Base-by-base conservation (phyloP, 2,888 invertebrate genomes). In the Dolomedes plantarius region DNA sequence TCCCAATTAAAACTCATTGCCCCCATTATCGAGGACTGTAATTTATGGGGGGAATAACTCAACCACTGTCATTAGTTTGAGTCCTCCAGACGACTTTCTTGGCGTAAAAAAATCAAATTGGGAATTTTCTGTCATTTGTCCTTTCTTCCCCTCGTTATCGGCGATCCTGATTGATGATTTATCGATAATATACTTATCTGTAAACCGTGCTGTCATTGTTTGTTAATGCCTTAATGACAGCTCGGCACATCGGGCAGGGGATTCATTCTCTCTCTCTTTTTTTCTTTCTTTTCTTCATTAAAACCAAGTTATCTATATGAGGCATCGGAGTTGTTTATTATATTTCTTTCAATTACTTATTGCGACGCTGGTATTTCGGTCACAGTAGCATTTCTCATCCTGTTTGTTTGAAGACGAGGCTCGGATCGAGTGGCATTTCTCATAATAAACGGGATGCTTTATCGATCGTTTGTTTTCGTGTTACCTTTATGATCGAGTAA, bases 221-320 rank as follows among this genome's bases (percentile, higher is more conserved):
- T n/a, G 16, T 16, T 46, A 46, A 46, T 46, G 46, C 11, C n/a
- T 6, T 11, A 46, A 46, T 46, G 46, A 46, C 46, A 46, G 46
- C 16, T 2, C 46, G n/a, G n/a, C n/a, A n/a, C n/a, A n/a, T n/a
- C n/a, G n/a, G n/a, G n/a, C n/a, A n/a, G n/a, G n/a, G n/a, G n/a
- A n/a, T n/a, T n/a, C n/a, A n/a, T n/a, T n/a, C n/a, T n/a, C n/a
- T n/a, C n/a, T n/a, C n/a, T n/a, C n/a, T n/a, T n/a, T n/a, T n/a
- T n/a, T 6, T 46, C 46, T 9, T 46, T 46, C 46, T 16, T 46
- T 46, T 13, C 11, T 46, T 46, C 46, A 13, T 46, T 46, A 46
- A 46, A 46, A 46, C 46, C 46, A 46, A 46, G 46, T 46, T 46
- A 46, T 46, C 46, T 46, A 46, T 46, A 9, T 46, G 46, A 46